Evolutionary conservation across 35 echinoderm and acorn worm genomes (phyloP).

Genomic region (Diadema setosum): DNA sequence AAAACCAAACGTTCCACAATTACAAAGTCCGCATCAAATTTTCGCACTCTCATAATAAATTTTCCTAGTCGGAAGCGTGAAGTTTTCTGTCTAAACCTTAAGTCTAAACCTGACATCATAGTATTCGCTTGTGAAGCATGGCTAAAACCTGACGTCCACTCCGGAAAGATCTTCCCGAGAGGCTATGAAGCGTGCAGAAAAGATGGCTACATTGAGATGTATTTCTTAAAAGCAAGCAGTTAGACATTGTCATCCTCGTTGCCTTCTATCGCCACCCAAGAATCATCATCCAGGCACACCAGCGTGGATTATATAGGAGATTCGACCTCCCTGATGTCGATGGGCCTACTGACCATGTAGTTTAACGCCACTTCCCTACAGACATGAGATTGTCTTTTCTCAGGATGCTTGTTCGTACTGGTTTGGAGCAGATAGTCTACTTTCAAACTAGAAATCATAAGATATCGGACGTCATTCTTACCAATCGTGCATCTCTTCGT

Average conservation of each 20-base stretch:
- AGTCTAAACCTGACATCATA: constrained; percentile 9
- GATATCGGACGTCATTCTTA: no score
- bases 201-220: neutral
- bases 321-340: constrained; percentile 8
- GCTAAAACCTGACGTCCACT: neutral
- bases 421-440: no score
- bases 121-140: constrained; percentile 27
- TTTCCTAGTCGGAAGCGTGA: constrained; percentile 30
- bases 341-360: neutral
- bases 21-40: neutral
- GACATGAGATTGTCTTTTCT: no score
- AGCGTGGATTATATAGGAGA: constrained; percentile 7
- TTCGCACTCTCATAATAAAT: neutral
- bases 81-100: neutral
- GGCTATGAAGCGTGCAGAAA: neutral
- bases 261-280: neutral
- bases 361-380: neutral
- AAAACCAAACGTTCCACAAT: neutral
- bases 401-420: no score
- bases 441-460: no score
- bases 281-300: neutral
- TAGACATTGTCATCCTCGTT: neutral
- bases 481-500: no score
- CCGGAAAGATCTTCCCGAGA: neutral
- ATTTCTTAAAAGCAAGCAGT: neutral